phyloP scores from a whole-genome alignment of 2,113 vertebrate genomes.

The Aix galericulata region DNA sequence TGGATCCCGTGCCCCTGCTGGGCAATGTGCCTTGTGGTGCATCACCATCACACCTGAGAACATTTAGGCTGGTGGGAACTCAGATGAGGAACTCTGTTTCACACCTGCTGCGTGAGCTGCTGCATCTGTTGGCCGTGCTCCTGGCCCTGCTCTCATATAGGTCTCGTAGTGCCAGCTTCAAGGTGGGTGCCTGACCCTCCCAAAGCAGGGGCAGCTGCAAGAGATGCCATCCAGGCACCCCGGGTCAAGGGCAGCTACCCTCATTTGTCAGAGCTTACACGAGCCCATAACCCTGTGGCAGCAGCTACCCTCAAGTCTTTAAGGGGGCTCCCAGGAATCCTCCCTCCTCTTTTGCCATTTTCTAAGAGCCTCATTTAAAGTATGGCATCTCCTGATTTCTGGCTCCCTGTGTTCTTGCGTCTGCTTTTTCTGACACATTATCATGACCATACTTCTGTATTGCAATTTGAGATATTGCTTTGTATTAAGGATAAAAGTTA shows the following conservation, averaged over 20 bases:
- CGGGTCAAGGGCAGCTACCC: neutral
- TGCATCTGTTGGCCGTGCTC: neutral
- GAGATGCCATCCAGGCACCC: neutral
- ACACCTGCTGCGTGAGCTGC: neutral
- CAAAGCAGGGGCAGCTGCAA: no score
- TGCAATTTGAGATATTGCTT: neutral
- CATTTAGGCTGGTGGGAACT: neutral
- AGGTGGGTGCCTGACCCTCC: no score
- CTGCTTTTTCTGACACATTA: neutral
- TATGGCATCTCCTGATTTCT: rapidly evolving
- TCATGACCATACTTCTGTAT: neutral
- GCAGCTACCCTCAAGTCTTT: neutral
- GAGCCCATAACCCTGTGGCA: neutral
- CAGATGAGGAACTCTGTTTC: neutral
- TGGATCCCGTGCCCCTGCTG: neutral
- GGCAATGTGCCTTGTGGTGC: neutral
- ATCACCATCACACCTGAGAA: neutral
- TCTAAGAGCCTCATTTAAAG: neutral
- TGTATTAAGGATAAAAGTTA: neutral
- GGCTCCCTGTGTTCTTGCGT: neutral
- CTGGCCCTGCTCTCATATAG: neutral
- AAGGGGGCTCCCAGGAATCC: rapidly evolving
- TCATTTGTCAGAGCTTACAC: rapidly evolving
- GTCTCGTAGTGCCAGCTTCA: no score
- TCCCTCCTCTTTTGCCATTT: rapidly evolving